phyloP scores from a whole-genome alignment of 2,797 vertebrate species.

The Pampus argenteus region DNA sequence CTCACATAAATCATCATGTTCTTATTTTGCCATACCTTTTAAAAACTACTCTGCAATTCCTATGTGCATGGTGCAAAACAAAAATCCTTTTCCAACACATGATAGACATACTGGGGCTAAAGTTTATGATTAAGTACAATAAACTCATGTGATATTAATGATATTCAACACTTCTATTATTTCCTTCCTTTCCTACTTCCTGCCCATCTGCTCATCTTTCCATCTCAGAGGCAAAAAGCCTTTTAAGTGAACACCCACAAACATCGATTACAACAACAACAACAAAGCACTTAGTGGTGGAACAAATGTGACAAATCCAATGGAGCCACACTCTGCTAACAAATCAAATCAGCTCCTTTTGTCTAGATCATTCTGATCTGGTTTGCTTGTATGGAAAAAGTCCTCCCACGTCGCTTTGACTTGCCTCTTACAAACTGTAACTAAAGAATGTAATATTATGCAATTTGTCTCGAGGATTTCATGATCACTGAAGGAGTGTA shows the following conservation, averaged over 20 bases:
- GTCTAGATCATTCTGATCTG: constrained; percentile 24
- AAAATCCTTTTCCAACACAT: constrained; percentile 13
- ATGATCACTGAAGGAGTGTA: constrained; percentile 32
- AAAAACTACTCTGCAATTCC: constrained; percentile 2
- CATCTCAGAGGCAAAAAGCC: constrained; percentile 81
- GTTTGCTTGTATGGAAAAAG: constrained; percentile 10
- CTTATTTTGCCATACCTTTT: neutral
- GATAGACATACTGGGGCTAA: constrained; percentile 31
- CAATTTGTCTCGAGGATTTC: constrained; percentile 24
- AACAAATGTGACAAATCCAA: constrained; percentile 78
- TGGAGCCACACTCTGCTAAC: constrained; percentile 64
- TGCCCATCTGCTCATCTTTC: constrained; percentile 75
- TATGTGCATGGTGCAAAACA: no score
- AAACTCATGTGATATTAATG: constrained; percentile 81
- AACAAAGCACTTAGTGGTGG: constrained; percentile 79
- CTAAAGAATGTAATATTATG: constrained; percentile 3
- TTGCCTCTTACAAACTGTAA: neutral
- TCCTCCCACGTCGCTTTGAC: constrained; percentile 7
- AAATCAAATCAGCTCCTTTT: constrained; percentile 70
- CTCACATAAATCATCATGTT: constrained; percentile 10
- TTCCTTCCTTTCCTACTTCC: constrained; percentile 69
- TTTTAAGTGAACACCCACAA: constrained; percentile 75
- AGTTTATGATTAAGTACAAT: constrained; percentile 66
- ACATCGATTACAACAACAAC: constrained; percentile 53
- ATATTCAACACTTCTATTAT: constrained; percentile 77